phyloP scores from a whole-genome alignment of 2,888 invertebrate species.

The Branchipolynoe longqiensis region DNA sequence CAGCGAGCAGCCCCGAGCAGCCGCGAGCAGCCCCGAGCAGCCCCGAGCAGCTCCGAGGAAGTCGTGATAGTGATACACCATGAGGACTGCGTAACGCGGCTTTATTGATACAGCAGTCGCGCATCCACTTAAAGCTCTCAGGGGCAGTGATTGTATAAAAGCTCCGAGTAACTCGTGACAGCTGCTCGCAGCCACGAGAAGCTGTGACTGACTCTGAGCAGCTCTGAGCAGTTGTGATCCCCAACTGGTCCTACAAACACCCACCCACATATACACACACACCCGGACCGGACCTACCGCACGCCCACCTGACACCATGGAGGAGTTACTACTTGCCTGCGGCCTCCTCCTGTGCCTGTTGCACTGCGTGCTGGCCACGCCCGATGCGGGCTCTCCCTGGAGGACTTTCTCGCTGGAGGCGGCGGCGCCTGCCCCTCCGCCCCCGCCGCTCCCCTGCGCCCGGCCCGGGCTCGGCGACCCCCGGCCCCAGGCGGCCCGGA shows the following conservation, averaged over 20 bases:
- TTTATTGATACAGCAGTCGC: too few relatives aligned
- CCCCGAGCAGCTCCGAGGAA: too few relatives aligned
- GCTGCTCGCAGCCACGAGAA: background rate
- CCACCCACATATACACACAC: too few relatives aligned
- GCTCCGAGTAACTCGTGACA: background rate
- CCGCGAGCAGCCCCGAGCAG: too few relatives aligned
- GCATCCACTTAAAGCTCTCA: too few relatives aligned
- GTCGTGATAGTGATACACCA: too few relatives aligned
- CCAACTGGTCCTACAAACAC: background rate
- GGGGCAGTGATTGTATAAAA: too few relatives aligned
- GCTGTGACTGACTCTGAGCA: background rate
- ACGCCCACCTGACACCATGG: slow-evolving; percentile 20
- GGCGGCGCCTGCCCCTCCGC: background rate
- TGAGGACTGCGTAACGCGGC: too few relatives aligned
- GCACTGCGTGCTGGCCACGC: background rate
- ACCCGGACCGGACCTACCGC: too few relatives aligned
- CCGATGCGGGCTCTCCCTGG: background rate
- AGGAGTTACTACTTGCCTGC: background rate
- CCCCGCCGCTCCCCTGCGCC: background rate
- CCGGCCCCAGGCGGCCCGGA: slow-evolving; percentile 78
- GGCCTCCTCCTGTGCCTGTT: background rate
- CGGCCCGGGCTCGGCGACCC: slow-evolving; percentile 83
- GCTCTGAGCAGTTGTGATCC: background rate
- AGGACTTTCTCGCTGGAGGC: background rate
- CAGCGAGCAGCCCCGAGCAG: too few relatives aligned